These are phyloP conservation scores for Drosophila chauvacae DNA, from an alignment of 1,140 invertebrate species.

Conservation along the genomic window DNA sequence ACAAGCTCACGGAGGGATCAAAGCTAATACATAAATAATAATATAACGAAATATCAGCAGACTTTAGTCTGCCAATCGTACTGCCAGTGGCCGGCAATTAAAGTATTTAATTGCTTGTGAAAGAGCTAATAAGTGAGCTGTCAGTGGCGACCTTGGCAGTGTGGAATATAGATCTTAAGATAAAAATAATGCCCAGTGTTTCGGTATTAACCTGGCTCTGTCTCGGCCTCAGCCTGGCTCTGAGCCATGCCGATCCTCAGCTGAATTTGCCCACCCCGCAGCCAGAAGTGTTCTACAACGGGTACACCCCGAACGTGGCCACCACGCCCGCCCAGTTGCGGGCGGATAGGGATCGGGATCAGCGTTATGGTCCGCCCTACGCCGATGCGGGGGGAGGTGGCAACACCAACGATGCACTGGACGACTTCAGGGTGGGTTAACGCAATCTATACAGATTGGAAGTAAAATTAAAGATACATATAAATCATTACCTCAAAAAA, in stretches of 20 bases:
- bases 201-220: constrained; percentile 36
- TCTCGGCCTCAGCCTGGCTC: constrained; percentile 18
- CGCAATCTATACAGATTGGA: not conserved
- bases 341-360: constrained; percentile 75
- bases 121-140: constrained; percentile 63
- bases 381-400: constrained; percentile 42
- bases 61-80: constrained; percentile 27
- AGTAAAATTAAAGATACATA: not conserved
- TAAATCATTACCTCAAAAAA: too few relatives aligned
- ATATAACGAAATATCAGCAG: constrained; percentile 1
- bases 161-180: constrained; percentile 67
- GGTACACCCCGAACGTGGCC: constrained; percentile 71
- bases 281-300: constrained; percentile 74
- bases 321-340: constrained; percentile 68
- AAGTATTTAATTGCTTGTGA: constrained; percentile 71
- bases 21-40: not conserved
- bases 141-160: constrained; percentile 63
- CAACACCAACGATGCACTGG: constrained; percentile 63
- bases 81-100: constrained; percentile 56
- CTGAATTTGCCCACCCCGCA: constrained; percentile 85
- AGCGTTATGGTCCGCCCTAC: constrained; percentile 82
- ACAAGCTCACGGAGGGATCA: not conserved
- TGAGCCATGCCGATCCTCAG: constrained; percentile 80
- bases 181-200: constrained; percentile 48
- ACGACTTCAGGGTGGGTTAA: constrained; percentile 80